phyloP scores from a whole-genome alignment of 2,888 invertebrate genomes.

The Chaitophorus viminalis region DNA sequence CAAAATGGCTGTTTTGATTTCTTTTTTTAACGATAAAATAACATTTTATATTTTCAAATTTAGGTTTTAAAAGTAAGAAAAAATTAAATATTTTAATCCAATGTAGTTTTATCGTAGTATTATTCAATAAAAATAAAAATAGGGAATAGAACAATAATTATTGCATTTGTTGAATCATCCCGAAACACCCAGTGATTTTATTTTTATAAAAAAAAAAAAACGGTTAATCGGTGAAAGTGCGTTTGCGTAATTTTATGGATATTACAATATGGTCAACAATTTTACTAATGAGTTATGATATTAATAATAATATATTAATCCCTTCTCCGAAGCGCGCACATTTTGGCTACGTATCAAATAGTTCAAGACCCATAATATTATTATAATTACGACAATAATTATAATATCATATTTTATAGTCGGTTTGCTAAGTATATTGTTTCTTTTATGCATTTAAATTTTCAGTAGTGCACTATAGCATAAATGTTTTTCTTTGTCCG shows the following conservation, averaged over 20 bases:
- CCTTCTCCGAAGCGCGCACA: neutral
- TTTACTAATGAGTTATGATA: neutral
- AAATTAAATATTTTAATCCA: no score
- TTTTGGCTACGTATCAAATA: conserved; percentile 18
- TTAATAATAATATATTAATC: neutral
- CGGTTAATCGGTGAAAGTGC: conserved; percentile 21
- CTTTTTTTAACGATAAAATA: no score
- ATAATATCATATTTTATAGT: neutral
- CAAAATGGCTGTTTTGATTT: no score
- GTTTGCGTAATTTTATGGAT: neutral
- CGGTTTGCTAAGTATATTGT: neutral
- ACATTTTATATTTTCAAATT: no score
- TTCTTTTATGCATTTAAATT: neutral
- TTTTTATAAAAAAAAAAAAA: neutral
- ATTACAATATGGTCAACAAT: neutral
- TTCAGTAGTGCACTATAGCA: neutral
- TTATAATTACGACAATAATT: neutral
- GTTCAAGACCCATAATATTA: neutral
- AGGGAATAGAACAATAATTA: no score
- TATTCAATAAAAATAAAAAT: no score
- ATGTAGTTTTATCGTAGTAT: no score
- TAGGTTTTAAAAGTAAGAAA: no score
- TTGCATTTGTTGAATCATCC: no score
- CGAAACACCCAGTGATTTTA: neutral
- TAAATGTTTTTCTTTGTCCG: neutral